phyloP scores from a whole-genome alignment of 2,797 vertebrate genomes.

The Chrosomus eos region DNA sequence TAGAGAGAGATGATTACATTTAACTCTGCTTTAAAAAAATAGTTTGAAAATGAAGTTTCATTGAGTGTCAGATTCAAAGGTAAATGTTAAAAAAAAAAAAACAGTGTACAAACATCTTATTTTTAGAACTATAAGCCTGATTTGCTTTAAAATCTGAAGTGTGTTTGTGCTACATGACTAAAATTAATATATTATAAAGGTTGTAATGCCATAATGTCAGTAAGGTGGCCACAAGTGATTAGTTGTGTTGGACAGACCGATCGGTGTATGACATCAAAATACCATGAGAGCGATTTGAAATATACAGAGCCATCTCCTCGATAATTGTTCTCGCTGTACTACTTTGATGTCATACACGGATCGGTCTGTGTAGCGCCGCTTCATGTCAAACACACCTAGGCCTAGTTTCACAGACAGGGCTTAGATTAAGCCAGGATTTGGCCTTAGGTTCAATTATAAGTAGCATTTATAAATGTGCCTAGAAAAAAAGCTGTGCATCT shows the following conservation, averaged over 20 bases:
- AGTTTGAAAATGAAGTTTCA: too few species aligned
- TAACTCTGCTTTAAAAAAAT: not conserved
- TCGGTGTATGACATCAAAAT: too few species aligned
- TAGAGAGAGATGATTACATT: not conserved
- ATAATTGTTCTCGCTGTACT: not conserved
- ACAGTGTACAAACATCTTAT: not conserved
- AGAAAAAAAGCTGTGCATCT: too few species aligned
- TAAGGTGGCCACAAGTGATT: not conserved
- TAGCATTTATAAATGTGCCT: too few species aligned
- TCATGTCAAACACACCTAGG: not conserved
- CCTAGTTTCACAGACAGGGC: too few species aligned
- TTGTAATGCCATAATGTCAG: not conserved
- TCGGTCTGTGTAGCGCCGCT: not conserved
- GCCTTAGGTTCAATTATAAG: too few species aligned
- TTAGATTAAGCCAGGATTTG: too few species aligned
- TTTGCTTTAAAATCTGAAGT: not conserved
- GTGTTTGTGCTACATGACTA: not conserved
- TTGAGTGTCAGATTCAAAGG: too few species aligned
- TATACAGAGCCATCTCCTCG: too few species aligned
- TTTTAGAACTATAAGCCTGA: not conserved
- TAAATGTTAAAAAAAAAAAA: not conserved
- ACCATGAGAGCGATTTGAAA: too few species aligned
- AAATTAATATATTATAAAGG: not conserved
- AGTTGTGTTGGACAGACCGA: too few species aligned
- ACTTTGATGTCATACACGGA: too few species aligned